These are phyloP conservation scores for Drosophila sp. DNA, from an alignment of 1,140 invertebrate genomes.

Conservation along the genomic window DNA sequence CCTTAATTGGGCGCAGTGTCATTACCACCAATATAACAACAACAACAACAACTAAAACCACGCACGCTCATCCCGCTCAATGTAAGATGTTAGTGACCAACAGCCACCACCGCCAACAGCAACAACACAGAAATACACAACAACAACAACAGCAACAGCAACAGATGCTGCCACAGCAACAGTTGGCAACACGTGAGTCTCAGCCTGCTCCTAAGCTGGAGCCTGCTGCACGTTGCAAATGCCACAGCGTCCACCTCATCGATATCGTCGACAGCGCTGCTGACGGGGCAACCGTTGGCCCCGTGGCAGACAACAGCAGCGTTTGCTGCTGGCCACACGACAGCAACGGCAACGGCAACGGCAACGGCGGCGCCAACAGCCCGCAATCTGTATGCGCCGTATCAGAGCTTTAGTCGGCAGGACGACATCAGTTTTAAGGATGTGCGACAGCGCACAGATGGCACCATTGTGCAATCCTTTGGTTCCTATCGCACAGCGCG, in stretches of 20 bases:
- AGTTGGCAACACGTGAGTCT: slow-evolving; percentile 69
- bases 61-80: slow-evolving; percentile 69
- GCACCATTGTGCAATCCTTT: slow-evolving; percentile 72
- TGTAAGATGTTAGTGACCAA: slow-evolving; percentile 84
- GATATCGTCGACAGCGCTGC: slow-evolving; percentile 51
- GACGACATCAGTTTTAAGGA: slow-evolving; percentile 76
- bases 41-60: slow-evolving; percentile 26
- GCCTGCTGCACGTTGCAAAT: slow-evolving; percentile 43
- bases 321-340: slow-evolving; percentile 10
- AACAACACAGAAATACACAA: slow-evolving; percentile 14
- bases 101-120: slow-evolving; percentile 35
- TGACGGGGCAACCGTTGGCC: slow-evolving; percentile 64
- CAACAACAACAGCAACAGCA: slow-evolving; percentile 4
- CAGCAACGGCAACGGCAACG: slow-evolving; percentile 44
- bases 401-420: slow-evolving; percentile 73
- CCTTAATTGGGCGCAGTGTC: slow-evolving; percentile 77
- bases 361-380: slow-evolving; percentile 55
- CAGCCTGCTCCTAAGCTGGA: slow-evolving; percentile 39
- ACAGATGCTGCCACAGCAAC: slow-evolving; percentile 4
- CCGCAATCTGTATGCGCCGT: slow-evolving; percentile 80
- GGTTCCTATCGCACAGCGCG: slow-evolving; percentile 76
- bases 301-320: slow-evolving; percentile 60
- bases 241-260: slow-evolving; percentile 45
- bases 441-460: slow-evolving; percentile 66
- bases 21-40: slow-evolving; percentile 60